A percentile compares a stretch with the other conserved stretches of the same genome.
Conservation (phyloP, 2,888 invertebrate genomes). For the Andrena hattorfiana region DNA sequence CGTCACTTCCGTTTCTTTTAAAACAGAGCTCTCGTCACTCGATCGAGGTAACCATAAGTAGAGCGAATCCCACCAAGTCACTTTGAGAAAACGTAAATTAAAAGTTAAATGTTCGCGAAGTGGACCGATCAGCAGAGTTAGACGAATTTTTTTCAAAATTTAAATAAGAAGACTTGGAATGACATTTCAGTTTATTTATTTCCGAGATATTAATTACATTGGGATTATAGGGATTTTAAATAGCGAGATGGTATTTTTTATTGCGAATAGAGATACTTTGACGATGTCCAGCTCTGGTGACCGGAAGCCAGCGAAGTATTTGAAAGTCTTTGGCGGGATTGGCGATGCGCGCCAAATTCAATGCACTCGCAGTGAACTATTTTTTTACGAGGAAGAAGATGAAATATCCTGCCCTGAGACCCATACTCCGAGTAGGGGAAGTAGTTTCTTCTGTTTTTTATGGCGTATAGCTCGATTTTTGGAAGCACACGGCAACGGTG, state of each 20-base stretch:
- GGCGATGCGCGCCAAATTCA: slow-evolving; percentile 53
- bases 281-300: neutral
- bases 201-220: too few relatives aligned
- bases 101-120: slow-evolving; percentile 19
- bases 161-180: neutral
- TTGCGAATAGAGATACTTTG: too few relatives aligned
- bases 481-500: slow-evolving; percentile 39
- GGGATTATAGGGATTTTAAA: too few relatives aligned
- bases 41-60: slow-evolving; percentile 23
- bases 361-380: slow-evolving; percentile 69
- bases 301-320: neutral
- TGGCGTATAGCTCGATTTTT: slow-evolving; percentile 36
- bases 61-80: slow-evolving; percentile 19
- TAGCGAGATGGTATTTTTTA: too few relatives aligned
- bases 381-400: slow-evolving; percentile 65
- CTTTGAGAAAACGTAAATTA: slow-evolving; percentile 4
- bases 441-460: slow-evolving; percentile 21
- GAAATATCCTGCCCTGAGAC: slow-evolving; percentile 58
- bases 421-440: slow-evolving; percentile 41
- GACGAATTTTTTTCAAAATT: neutral
- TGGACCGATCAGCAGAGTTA: slow-evolving; percentile 15
- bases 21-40: neutral
- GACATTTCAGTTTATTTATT: neutral
- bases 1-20: neutral
- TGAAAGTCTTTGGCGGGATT: slow-evolving; percentile 29